These are phyloP conservation scores for Chelon auratus DNA, from an alignment of 2,797 vertebrate genomes.

Conservation along the genomic window DNA sequence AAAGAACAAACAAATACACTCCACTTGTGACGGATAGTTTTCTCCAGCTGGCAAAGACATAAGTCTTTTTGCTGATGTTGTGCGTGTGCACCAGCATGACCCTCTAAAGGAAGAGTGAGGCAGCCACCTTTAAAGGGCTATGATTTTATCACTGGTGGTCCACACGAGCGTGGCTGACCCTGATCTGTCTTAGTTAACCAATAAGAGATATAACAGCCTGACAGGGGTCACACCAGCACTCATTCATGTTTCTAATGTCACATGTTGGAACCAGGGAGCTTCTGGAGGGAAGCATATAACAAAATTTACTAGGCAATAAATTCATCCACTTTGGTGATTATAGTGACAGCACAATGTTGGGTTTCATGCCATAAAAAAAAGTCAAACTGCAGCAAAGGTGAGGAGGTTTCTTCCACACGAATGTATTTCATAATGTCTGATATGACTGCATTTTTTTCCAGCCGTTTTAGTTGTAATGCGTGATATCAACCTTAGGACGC, in stretches of 20 bases:
- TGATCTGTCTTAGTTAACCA: conserved; percentile 78
- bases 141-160: conserved; percentile 61
- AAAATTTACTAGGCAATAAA: conserved; percentile 70
- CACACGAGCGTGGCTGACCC: conserved; percentile 54
- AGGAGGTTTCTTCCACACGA: conserved; percentile 13
- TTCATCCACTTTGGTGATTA: conserved; percentile 50
- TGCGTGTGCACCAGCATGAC: background rate
- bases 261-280: conserved; percentile 68
- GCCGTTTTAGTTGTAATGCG: conserved; percentile 48
- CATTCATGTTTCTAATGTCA: conserved; percentile 73
- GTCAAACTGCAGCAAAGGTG: conserved; percentile 22
- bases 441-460: conserved; percentile 43
- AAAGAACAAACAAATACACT: conserved; percentile 52
- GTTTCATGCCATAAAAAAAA: conserved; percentile 55
- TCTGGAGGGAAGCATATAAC: conserved; percentile 53
- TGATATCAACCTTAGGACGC: conserved; percentile 37
- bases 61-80: conserved; percentile 5
- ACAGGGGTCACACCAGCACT: conserved; percentile 67
- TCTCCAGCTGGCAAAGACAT: conserved; percentile 38
- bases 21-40: conserved; percentile 13
- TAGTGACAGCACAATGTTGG: conserved; percentile 58
- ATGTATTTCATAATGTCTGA: conserved; percentile 47
- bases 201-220: conserved; percentile 63
- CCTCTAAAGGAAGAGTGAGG: conserved; percentile 9
- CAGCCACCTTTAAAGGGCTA: conserved; percentile 32